phyloP scores from a whole-genome alignment of 2,797 vertebrate species.

The Lophotriccus pileatus region DNA sequence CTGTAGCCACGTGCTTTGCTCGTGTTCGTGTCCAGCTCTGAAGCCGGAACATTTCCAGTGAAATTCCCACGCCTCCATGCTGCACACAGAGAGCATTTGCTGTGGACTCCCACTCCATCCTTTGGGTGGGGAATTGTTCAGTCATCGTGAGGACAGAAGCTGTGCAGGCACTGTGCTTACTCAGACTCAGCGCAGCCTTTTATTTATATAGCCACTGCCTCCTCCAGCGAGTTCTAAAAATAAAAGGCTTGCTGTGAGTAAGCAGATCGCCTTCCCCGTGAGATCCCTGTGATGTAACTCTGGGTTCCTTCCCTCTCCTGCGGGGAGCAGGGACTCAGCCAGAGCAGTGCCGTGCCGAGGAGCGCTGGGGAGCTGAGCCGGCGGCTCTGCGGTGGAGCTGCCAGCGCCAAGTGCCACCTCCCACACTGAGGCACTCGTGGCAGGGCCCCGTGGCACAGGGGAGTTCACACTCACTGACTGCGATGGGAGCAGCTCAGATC shows the following conservation, averaged over 20 bases:
- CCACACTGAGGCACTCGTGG: background rate
- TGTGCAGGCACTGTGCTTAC: background rate
- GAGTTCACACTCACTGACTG: background rate
- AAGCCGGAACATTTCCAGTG: background rate
- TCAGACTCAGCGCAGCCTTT: background rate
- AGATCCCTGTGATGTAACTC: background rate
- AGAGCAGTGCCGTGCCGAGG: background rate
- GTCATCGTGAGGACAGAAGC: background rate
- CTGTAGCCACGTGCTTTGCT: accelerated
- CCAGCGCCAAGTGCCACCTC: background rate
- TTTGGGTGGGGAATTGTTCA: background rate
- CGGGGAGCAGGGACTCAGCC: background rate
- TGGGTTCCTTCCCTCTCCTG: background rate
- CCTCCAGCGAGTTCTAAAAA: slow-evolving; percentile 29
- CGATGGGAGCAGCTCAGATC: slow-evolving; percentile 3
- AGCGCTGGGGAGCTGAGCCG: background rate
- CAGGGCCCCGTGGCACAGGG: background rate
- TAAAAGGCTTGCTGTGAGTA: slow-evolving; percentile 32
- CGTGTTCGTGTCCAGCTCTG: background rate
- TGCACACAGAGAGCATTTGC: accelerated
- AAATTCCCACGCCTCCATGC: background rate
- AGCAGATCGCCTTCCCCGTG: background rate
- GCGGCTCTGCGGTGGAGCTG: background rate
- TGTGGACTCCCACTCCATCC: background rate
- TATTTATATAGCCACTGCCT: slow-evolving; percentile 3